Conservation (phyloP, 2,113 vertebrate species). For the Serilophus lunatus region DNA sequence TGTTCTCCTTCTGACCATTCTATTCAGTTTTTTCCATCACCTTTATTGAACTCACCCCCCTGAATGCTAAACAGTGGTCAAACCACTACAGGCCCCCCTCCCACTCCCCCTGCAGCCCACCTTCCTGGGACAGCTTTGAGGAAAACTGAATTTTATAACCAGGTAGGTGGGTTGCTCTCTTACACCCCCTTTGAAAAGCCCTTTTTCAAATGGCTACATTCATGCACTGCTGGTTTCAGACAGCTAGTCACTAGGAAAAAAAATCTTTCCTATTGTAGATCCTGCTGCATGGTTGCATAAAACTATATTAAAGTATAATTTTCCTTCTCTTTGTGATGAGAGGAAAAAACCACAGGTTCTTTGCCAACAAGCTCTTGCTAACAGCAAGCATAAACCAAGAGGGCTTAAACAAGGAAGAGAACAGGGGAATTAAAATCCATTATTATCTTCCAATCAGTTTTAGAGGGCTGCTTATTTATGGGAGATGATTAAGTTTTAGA, state of each 20-base stretch:
- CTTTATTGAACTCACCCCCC: too few species aligned
- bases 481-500: not conserved
- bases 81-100: too few species aligned
- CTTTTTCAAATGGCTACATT: not conserved
- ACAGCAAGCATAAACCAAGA: not conserved
- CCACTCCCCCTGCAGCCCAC: too few species aligned
- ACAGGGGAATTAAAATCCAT: not conserved
- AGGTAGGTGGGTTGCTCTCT: too few species aligned
- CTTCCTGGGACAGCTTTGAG: too few species aligned
- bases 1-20: too few species aligned
- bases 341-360: not conserved
- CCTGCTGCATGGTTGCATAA: not conserved
- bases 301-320: not conserved
- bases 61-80: too few species aligned
- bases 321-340: not conserved
- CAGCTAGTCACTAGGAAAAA: not conserved
- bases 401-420: not conserved
- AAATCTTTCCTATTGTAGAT: not conserved
- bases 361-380: not conserved
- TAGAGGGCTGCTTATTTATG: not conserved
- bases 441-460: not conserved
- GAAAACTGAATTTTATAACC: too few species aligned
- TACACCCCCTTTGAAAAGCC: too few species aligned
- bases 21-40: too few species aligned
- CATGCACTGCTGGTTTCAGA: not conserved